Percentiles rank a stretch among this genome's conserved stretches.
These are phyloP conservation scores for Enteromius argenteus DNA, from an alignment of 2,797 vertebrate genomes.

Conservation along the genomic window DNA sequence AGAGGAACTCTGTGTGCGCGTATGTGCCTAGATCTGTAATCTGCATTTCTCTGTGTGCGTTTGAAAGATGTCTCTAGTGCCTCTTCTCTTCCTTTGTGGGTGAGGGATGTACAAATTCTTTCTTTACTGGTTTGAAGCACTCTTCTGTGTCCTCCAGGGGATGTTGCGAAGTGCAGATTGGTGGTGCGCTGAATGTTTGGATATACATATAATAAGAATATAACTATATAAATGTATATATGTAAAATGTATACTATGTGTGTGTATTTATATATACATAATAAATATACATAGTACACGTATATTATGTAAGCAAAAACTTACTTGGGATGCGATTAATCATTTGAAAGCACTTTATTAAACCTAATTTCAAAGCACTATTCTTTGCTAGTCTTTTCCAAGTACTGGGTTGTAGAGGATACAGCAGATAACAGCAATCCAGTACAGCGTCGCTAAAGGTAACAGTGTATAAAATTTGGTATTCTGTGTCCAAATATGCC, in stretches of 20 bases:
- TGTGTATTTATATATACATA: too few species aligned
- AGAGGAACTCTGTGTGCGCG: slow-evolving; percentile 19
- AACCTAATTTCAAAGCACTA: background rate
- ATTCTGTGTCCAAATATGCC: background rate
- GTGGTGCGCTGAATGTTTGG: slow-evolving; percentile 25
- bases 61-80: slow-evolving; percentile 21
- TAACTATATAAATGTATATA: too few species aligned
- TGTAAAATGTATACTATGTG: too few species aligned
- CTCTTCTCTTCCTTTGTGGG: background rate
- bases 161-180: background rate
- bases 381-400: slow-evolving; percentile 1
- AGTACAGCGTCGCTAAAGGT: background rate
- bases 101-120: slow-evolving; percentile 14
- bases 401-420: background rate
- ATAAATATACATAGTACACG: too few species aligned
- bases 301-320: too few species aligned
- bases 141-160: slow-evolving; percentile 6
- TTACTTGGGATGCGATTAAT: too few species aligned
- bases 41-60: slow-evolving; percentile 23
- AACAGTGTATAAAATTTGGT: background rate
- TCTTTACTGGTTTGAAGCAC: slow-evolving; percentile 13
- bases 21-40: slow-evolving; percentile 26
- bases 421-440: background rate
- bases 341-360: background rate
- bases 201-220: background rate